A percentile compares a stretch with the other conserved stretches of the same genome.
These are phyloP conservation scores for Atherix ibis DNA, from an alignment of 2,888 invertebrate species.

Conservation along the genomic window DNA sequence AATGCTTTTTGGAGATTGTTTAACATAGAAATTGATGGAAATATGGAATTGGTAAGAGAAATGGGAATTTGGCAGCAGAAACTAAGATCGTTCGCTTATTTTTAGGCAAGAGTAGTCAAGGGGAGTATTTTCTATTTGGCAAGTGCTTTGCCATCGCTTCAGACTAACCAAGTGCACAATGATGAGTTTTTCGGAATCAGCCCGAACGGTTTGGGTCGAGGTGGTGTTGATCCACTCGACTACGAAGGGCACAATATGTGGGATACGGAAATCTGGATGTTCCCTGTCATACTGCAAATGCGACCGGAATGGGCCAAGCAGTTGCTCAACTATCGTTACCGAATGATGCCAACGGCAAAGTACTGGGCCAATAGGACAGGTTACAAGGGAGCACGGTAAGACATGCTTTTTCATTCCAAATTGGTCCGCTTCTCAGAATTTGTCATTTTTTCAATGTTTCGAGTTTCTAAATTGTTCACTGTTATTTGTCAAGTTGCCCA, in stretches of 20 bases:
- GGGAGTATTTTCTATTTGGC: constrained; percentile 43
- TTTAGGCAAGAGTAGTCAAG: constrained; percentile 26
- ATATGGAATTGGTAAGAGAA: constrained; percentile 34
- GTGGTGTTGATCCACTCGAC: constrained; percentile 24
- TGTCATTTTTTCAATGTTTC: too few relatives aligned
- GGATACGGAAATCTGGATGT: constrained; percentile 51
- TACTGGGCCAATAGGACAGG: constrained; percentile 36
- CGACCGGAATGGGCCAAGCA: constrained; percentile 35
- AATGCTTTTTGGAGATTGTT: constrained; percentile 34
- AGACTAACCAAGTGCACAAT: constrained; percentile 33
- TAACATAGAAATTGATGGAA: constrained; percentile 36
- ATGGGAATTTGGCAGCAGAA: constrained; percentile 26
- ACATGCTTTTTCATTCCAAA: too few relatives aligned
- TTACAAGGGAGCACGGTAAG: constrained; percentile 39
- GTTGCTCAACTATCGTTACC: constrained; percentile 38
- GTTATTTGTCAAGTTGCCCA: too few relatives aligned
- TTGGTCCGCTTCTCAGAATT: too few relatives aligned
- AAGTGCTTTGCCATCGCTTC: constrained; percentile 38
- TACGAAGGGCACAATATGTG: constrained; percentile 44
- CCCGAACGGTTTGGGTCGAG: constrained; percentile 41
- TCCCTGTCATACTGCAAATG: constrained; percentile 38
- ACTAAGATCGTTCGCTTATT: not conserved
- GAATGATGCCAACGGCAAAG: constrained; percentile 35
- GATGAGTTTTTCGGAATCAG: constrained; percentile 40
- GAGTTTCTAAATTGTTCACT: too few relatives aligned